A percentile compares a stretch with the other conserved stretches of the same genome.
Evolutionary conservation across 2,797 vertebrate genomes (phyloP).

Genomic region (Ctenosaura bakeri): DNA sequence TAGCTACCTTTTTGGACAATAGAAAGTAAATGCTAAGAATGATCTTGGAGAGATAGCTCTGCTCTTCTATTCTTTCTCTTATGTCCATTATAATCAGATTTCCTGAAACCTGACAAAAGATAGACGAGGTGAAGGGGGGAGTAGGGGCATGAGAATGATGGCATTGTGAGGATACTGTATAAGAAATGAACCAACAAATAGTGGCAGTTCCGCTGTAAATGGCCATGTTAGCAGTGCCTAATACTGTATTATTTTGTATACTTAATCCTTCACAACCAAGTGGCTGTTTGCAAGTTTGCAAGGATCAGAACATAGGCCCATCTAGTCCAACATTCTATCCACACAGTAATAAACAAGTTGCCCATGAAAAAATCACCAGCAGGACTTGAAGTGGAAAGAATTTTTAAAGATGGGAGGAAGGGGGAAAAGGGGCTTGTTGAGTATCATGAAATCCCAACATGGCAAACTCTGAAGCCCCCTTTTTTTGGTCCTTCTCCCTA

Average conservation of each 20-base stretch:
- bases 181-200: neutral
- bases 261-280: neutral
- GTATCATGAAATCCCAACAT: too few relatives aligned
- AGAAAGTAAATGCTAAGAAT: neutral
- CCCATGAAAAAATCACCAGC: too few relatives aligned
- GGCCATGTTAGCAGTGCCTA: neutral
- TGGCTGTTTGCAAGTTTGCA: neutral
- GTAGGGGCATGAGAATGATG: neutral
- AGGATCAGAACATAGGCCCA: too few relatives aligned
- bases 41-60: neutral
- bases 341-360: too few relatives aligned
- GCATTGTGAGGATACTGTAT: neutral
- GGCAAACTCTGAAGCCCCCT: too few relatives aligned
- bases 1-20: neutral
- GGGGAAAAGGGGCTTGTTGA: too few relatives aligned
- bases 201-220: neutral
- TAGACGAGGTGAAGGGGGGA: neutral
- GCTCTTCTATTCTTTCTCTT: neutral
- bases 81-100: neutral
- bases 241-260: neutral
- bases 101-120: neutral
- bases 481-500: too few relatives aligned
- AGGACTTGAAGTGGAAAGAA: too few relatives aligned
- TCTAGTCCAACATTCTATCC: too few relatives aligned
- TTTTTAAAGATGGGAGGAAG: too few relatives aligned